Evolutionary conservation across 1,140 invertebrate genomes (phyloP), one percentile per base, ranked within the genome.

Genomic region (Drosophila sucinea): DNA sequence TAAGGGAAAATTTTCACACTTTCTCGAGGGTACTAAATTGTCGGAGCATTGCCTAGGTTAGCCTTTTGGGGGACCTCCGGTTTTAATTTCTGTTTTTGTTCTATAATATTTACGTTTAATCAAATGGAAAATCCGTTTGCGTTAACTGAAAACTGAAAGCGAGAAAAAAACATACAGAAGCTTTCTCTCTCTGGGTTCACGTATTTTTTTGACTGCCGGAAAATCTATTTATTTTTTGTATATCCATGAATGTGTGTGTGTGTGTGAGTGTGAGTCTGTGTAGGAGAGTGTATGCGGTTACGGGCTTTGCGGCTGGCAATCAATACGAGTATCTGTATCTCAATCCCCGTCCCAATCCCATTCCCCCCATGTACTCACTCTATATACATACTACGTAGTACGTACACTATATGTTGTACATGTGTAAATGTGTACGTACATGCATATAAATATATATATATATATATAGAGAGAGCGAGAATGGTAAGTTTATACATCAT

Each of bases 21-120:
- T 1, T 32, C 17, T n/a, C n/a, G 10, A 62, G 25, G 60, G 60
- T 32, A 62, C 47, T 25, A 69, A 84, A 85, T 84, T 61, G 70
- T 74, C 77, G 38, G 17, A 17, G 30, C 25, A 4, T 3, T 33
- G 25, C 64, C 47, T 62, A 58, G 27, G 5, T 23, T 6, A 30
- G 5, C 23, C 10, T 35, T 60, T 68, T 76, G 73, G 76, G 76
- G 60, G 54, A 76, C 65, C 44, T 51, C 44, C 44, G 10, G 8
- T 76, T 68, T 63, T 3, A 70, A 60, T 60, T 55, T 41, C 69
- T 58, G 54, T 58, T 44, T n/a, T 23, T 25, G 47, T 55, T 54
- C 54, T 81, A 67, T 82, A 80, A 90, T 90, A 90, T 90, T 90
- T 90, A 83, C 87, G 82, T 90, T 90, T 87, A 87, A 90, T 90